Conservation (phyloP, 2,113 vertebrate genomes). For the Chaetorhynchus papuensis region DNA sequence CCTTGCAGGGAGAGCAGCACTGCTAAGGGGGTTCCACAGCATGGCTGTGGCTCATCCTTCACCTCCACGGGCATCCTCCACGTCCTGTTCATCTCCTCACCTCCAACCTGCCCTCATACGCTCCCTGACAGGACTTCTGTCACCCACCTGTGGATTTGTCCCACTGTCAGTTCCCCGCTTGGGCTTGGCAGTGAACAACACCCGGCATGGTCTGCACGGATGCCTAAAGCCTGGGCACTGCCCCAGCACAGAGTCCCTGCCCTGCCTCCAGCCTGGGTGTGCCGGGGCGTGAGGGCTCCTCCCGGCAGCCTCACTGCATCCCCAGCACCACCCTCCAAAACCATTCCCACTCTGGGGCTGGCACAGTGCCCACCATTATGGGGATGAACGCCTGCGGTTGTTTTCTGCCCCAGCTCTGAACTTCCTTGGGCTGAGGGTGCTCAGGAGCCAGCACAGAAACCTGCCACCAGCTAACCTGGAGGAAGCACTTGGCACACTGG, state of each 20-base stretch:
- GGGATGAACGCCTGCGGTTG: background rate
- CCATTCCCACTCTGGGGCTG: background rate
- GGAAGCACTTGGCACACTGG: background rate
- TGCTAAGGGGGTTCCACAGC: background rate
- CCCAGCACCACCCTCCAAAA: no score
- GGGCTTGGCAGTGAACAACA: accelerated
- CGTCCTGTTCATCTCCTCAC: background rate
- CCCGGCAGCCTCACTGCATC: background rate
- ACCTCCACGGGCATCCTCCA: accelerated
- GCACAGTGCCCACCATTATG: accelerated
- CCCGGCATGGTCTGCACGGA: accelerated
- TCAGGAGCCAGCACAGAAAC: background rate
- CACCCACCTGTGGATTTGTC: background rate
- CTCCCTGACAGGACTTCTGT: background rate
- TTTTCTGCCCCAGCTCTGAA: background rate
- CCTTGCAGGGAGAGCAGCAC: background rate
- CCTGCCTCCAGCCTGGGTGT: background rate
- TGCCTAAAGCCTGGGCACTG: background rate
- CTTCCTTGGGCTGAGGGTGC: background rate
- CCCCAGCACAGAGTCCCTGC: background rate
- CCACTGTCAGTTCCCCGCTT: accelerated
- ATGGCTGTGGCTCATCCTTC: background rate
- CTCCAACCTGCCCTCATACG: accelerated
- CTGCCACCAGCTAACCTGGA: background rate
- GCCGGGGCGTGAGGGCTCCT: background rate